Conservation (phyloP, 1,140 invertebrate species). For the Drosophila kanapiae region DNA sequence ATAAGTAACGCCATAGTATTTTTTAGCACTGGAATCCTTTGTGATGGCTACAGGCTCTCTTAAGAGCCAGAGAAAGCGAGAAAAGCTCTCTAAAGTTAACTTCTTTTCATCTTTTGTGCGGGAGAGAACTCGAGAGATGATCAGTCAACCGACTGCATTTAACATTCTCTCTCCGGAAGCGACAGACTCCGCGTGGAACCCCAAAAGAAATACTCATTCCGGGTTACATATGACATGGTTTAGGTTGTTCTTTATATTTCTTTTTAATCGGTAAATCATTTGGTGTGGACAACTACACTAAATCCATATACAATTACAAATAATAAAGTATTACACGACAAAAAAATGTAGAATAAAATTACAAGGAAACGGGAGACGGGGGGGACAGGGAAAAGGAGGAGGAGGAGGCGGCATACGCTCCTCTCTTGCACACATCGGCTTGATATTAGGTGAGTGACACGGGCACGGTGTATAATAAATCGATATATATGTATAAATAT, state of each 20-base stretch:
- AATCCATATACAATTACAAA: slow-evolving; percentile 83
- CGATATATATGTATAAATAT: slow-evolving; percentile 12
- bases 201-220: slow-evolving; percentile 15
- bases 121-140: no score
- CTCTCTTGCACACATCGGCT: slow-evolving; percentile 5
- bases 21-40: no score
- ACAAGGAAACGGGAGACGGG: slow-evolving; percentile 41
- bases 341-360: slow-evolving; percentile 54
- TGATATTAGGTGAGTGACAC: slow-evolving; percentile 5
- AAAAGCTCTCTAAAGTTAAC: no score
- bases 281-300: slow-evolving; percentile 81
- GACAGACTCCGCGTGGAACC: not conserved
- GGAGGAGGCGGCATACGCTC: not conserved
- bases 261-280: slow-evolving; percentile 78
- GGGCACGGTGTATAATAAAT: slow-evolving; percentile 11
- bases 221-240: slow-evolving; percentile 61
- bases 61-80: no score
- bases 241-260: slow-evolving; percentile 67
- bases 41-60: no score
- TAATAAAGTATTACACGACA: slow-evolving; percentile 75
- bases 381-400: slow-evolving; percentile 10
- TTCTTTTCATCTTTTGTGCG: no score
- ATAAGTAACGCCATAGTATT: no score
- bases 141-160: no score
- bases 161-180: no score